phyloP scores from a whole-genome alignment of 2,888 invertebrate genomes.

The Pimpla rufipes region DNA sequence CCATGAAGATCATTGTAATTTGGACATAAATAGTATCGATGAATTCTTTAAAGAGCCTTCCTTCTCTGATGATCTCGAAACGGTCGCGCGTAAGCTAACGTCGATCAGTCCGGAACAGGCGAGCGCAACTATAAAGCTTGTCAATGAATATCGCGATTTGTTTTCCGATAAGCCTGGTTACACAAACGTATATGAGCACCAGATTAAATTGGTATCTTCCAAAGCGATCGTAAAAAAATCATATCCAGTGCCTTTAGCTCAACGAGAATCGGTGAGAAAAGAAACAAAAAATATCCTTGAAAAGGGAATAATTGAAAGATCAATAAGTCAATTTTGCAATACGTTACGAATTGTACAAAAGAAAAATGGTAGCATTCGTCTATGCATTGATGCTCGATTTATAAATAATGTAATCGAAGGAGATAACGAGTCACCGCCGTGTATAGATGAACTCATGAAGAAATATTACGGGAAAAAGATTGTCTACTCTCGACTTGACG shows the following conservation, averaged over 20 bases:
- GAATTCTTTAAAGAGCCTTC: not conserved
- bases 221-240: conserved; percentile 70
- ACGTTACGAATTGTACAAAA: conserved; percentile 63
- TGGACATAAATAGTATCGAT: not conserved
- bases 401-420: conserved; percentile 75
- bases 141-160: conserved; percentile 54
- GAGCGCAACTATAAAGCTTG: conserved; percentile 14
- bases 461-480: conserved; percentile 66
- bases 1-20: not conserved
- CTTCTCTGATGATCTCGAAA: conserved; percentile 45
- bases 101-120: not conserved
- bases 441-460: conserved; percentile 68
- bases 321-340: conserved; percentile 76
- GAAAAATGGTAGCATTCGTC: conserved; percentile 25
- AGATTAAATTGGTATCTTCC: conserved; percentile 68
- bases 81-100: conserved; percentile 58
- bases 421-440: conserved; percentile 72
- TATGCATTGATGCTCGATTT: conserved; percentile 57
- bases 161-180: conserved; percentile 71
- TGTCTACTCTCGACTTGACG: conserved; percentile 68
- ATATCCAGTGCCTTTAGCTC: conserved; percentile 77
- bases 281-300: conserved; percentile 76
- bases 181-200: conserved; percentile 70
- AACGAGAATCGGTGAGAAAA: conserved; percentile 71
- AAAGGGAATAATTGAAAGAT: conserved; percentile 76